Evolutionary conservation across 2,888 invertebrate genomes (phyloP).

Genomic region (Cheilosia vulpina): DNA sequence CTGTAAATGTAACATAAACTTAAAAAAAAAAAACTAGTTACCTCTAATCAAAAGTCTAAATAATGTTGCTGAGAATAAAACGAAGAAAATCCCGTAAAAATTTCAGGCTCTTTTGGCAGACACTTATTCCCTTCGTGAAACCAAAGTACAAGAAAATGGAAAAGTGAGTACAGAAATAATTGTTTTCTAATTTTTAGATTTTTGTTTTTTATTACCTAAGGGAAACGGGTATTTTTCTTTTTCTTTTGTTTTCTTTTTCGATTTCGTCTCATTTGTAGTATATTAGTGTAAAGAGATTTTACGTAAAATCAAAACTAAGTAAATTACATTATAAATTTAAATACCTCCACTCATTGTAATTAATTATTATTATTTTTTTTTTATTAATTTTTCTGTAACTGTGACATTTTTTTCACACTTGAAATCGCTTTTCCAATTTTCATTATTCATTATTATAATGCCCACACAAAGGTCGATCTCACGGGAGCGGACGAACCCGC

Average conservation of each 20-base stretch:
- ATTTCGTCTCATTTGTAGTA: conserved; percentile 74
- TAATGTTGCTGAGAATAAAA: conserved; percentile 71
- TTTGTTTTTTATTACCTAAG: conserved; percentile 22
- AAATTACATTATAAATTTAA: conserved; percentile 24
- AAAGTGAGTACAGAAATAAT: conserved; percentile 86
- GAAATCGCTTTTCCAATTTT: conserved; percentile 74
- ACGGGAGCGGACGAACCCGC: conserved; percentile 83
- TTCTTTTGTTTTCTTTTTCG: conserved; percentile 33
- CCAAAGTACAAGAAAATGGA: conserved; percentile 93
- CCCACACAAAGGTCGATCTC: conserved; percentile 82
- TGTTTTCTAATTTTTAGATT: conserved; percentile 27
- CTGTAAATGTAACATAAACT: conserved; percentile 12
- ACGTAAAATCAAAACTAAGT: conserved; percentile 20
- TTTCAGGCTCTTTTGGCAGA: conserved; percentile 87
- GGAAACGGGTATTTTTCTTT: conserved; percentile 34
- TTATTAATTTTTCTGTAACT: conserved; percentile 32
- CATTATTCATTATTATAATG: conserved; percentile 69
- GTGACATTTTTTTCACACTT: conserved; percentile 47
- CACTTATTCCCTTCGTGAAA: conserved; percentile 85
- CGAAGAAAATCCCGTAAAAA: conserved; percentile 72
- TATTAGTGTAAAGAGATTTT: conserved; percentile 48
- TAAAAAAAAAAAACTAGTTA: not conserved
- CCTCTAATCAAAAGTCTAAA: not conserved
- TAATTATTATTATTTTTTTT: conserved; percentile 15
- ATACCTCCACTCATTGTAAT: conserved; percentile 33